Evolutionary conservation across 2,888 invertebrate species (phyloP), one percentile per base, ranked within the genome.

Genomic region (Diachrysia chrysitis): DNA sequence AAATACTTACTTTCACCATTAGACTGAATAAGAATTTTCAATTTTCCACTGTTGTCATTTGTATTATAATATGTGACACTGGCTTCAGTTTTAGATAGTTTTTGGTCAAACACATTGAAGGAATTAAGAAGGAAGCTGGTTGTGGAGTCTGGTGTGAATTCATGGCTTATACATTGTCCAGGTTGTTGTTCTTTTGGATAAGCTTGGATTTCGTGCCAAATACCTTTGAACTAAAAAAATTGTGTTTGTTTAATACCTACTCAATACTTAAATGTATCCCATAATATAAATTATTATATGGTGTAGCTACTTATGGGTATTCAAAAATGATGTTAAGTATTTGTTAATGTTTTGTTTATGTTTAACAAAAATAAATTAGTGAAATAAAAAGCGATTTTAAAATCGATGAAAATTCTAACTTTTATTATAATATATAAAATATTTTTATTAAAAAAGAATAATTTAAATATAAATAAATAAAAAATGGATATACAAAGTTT

Each of bases 81-180:
- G 2, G 82, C 81, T 10, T 61, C 76, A 6, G 81, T 79, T 1
- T 75, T 59, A 5, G 81, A 80, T 2, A 87, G 67, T n/a, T 69
- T 69, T 62, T 81, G 73, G 42, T 79, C 70, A 1, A 76, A 58
- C 25, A 88, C 84, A 37, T 82, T 85, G 23, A 76, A 82, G 1
- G 87, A 84, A n/a, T 71, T 62, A 5, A 87, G 63, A 19, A 85
- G 71, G 0, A 60, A 66, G 12, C 70, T 73, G n/a, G 58, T 17
- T 0, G 59, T 61, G 16, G 58, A 56, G 7, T 29, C 58, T 16
- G 59, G 16, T 1, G 69, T 63, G 61, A 86, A 84, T 5, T 75
- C 71, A 19, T 86, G 84, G 58, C 83, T 83, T 51, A 82, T 66
- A 21, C 87, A 87, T 6, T 82, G 67, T 1, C 88, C 89, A 1